These are phyloP conservation scores for Gastrophryne carolinensis DNA, from an alignment of 2,797 vertebrate genomes.

Conservation along the genomic window DNA sequence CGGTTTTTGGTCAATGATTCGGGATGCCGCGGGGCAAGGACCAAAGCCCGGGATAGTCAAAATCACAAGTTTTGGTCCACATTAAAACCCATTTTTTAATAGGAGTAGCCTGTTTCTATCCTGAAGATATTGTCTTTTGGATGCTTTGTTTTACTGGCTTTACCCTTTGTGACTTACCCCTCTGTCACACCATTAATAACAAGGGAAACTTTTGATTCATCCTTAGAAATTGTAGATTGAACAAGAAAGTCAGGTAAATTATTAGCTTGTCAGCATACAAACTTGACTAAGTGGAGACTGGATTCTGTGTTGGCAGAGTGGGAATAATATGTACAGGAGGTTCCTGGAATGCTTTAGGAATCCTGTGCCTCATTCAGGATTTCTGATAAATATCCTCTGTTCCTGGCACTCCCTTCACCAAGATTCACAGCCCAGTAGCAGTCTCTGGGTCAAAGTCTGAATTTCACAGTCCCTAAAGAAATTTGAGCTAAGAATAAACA, in stretches of 20 bases:
- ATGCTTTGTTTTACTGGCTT: too few relatives aligned
- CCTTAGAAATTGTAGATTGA: neutral
- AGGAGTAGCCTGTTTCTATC: too few relatives aligned
- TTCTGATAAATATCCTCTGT: conserved; percentile 1
- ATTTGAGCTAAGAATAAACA: neutral
- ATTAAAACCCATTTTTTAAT: too few relatives aligned
- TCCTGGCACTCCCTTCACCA: neutral
- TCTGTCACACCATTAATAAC: too few relatives aligned
- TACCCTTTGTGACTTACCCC: too few relatives aligned
- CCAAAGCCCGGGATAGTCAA: too few relatives aligned
- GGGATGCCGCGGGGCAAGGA: too few relatives aligned
- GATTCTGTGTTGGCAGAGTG: neutral
- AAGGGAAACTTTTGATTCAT: too few relatives aligned
- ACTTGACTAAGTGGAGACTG: neutral
- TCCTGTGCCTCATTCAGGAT: neutral
- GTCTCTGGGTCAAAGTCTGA: conserved; percentile 15
- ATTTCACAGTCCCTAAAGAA: neutral
- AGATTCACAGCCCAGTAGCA: neutral
- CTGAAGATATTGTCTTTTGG: too few relatives aligned
- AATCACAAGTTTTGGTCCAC: too few relatives aligned
- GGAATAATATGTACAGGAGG: neutral
- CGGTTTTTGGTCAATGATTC: too few relatives aligned
- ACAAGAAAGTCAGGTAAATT: neutral
- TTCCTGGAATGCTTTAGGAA: neutral
- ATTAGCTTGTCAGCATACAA: neutral